phyloP scores from a whole-genome alignment of 2,888 invertebrate genomes.

The Lysandra bellargus region DNA sequence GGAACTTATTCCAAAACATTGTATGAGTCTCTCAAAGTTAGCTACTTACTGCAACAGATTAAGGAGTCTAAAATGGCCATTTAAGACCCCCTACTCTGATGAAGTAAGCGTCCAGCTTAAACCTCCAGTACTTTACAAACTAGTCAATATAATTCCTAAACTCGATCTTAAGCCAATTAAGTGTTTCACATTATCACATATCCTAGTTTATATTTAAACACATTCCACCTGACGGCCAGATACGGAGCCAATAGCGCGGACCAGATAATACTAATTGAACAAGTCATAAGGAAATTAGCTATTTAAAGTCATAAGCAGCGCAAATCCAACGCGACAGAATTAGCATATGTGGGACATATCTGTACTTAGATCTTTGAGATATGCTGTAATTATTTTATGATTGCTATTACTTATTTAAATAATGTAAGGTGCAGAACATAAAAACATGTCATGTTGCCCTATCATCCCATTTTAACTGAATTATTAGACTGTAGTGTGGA shows the following conservation, averaged over 20 bases:
- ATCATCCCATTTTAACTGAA: too few species aligned
- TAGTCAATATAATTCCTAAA: conserved; percentile 9
- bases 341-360: conserved; percentile 10
- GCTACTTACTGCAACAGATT: too few species aligned
- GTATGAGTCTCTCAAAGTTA: too few species aligned
- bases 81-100: too few species aligned
- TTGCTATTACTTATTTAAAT: background rate
- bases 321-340: background rate
- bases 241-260: conserved; percentile 1
- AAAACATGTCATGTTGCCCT: too few species aligned
- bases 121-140: background rate
- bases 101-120: too few species aligned
- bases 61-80: too few species aligned
- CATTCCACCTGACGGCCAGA: conserved; percentile 22
- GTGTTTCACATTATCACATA: conserved; percentile 17
- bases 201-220: conserved; percentile 21
- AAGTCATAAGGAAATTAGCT: conserved; percentile 11
- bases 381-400: background rate
- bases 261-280: conserved; percentile 19
- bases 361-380: background rate
- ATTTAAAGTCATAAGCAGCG: conserved; percentile 12
- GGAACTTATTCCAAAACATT: too few species aligned
- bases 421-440: too few species aligned
- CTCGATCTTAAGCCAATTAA: conserved; percentile 5
- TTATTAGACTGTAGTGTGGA: too few species aligned